phyloP scores from a whole-genome alignment of 2,113 vertebrate genomes.

The Vicugna pacos region DNA sequence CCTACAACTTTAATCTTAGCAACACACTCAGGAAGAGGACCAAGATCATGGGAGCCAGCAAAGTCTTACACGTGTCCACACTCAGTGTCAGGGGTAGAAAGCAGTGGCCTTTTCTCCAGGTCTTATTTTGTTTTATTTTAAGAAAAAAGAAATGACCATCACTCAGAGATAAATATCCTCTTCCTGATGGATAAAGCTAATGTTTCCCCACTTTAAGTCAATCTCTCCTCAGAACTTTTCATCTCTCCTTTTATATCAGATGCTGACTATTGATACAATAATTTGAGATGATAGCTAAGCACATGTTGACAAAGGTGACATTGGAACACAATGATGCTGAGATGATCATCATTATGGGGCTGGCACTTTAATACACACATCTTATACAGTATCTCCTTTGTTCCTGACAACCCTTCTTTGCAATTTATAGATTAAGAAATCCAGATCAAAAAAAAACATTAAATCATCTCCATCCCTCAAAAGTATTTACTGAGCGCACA shows the following conservation, averaged over 20 bases:
- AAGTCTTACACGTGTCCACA: not conserved
- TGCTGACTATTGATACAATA: constrained; percentile 28
- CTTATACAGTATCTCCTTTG: not conserved
- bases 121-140: constrained; percentile 1
- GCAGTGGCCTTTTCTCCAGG: not conserved
- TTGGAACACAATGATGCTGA: constrained; percentile 74
- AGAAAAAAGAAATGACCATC: not conserved
- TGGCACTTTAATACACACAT: not conserved
- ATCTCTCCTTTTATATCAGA: not conserved
- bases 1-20: not conserved
- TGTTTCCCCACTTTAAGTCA: not conserved
- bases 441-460: not conserved
- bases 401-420: not conserved
- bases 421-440: not conserved
- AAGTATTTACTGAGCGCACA: not conserved
- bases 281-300: constrained; percentile 71
- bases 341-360: constrained; percentile 55
- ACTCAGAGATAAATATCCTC: not conserved
- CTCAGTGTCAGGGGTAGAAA: not conserved
- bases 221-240: not conserved
- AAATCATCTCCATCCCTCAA: not conserved
- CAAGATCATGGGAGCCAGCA: not conserved
- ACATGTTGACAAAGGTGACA: constrained; percentile 78
- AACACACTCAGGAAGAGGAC: not conserved
- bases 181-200: not conserved